These are phyloP conservation scores for Branchinecta sandiegonensis DNA, from an alignment of 2,888 invertebrate genomes.

Conservation along the genomic window DNA sequence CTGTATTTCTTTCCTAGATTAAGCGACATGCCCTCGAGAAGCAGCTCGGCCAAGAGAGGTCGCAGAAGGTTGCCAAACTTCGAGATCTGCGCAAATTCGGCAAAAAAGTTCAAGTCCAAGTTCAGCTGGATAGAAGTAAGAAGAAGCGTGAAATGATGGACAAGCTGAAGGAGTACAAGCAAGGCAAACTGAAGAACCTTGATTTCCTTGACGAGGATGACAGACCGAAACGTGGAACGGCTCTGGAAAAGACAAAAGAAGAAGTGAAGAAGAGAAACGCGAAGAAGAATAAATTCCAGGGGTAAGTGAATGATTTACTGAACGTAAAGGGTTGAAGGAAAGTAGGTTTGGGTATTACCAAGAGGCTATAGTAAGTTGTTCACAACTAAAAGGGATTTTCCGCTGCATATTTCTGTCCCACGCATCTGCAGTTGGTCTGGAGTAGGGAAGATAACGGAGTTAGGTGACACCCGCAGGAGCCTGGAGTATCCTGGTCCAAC, in stretches of 20 bases:
- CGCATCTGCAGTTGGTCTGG: too few species aligned
- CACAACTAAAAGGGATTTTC: too few species aligned
- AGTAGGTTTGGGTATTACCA: too few species aligned
- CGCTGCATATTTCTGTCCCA: too few species aligned
- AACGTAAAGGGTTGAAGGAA: too few species aligned
- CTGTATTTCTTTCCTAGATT: slow-evolving; percentile 38
- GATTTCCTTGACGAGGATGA: slow-evolving; percentile 55
- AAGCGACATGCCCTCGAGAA: slow-evolving; percentile 65
- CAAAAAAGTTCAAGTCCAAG: slow-evolving; percentile 72
- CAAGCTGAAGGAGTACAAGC: slow-evolving; percentile 80
- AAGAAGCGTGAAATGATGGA: slow-evolving; percentile 85
- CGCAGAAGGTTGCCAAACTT: slow-evolving; percentile 77
- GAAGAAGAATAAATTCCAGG: slow-evolving; percentile 9
- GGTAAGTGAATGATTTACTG: neutral
- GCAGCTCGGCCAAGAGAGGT: slow-evolving; percentile 66
- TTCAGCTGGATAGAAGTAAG: slow-evolving; percentile 63
- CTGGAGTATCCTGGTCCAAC: too few species aligned
- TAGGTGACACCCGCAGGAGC: too few species aligned
- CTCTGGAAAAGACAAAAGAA: slow-evolving; percentile 21
- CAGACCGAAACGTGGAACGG: slow-evolving; percentile 18
- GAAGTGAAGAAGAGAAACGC: slow-evolving; percentile 23
- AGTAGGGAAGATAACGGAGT: too few species aligned
- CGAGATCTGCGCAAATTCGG: slow-evolving; percentile 83
- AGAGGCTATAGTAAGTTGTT: too few species aligned
- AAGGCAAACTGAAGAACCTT: slow-evolving; percentile 61